Conservation (phyloP, 2,113 vertebrate species). For the Zosterops pallidus region DNA sequence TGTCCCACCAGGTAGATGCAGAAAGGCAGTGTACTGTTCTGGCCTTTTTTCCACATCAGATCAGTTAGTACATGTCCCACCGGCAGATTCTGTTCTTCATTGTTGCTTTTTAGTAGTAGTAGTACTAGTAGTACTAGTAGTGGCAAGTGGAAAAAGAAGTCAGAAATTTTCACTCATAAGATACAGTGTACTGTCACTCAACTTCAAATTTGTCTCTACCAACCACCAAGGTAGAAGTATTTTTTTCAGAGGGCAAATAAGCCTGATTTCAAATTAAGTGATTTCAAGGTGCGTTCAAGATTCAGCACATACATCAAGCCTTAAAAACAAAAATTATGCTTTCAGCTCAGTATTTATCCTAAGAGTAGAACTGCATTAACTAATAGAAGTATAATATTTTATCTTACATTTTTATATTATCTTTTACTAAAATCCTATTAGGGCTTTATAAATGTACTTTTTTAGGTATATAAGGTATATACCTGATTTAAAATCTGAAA, state of each 20-base stretch:
- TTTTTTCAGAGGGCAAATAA: neutral
- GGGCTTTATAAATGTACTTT: neutral
- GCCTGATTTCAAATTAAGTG: neutral
- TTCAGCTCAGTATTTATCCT: neutral
- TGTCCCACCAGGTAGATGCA: neutral
- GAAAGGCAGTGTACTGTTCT: neutral
- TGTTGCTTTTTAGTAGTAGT: neutral
- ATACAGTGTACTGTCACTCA: neutral
- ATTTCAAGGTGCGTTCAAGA: neutral
- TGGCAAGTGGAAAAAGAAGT: neutral
- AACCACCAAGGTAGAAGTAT: neutral
- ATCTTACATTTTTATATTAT: neutral
- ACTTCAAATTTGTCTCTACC: neutral
- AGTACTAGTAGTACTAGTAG: neutral
- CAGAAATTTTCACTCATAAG: neutral
- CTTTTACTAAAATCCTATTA: neutral
- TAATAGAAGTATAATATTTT: neutral
- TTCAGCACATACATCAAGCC: neutral
- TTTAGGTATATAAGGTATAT: neutral
- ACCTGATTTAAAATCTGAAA: neutral
- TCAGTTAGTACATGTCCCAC: neutral
- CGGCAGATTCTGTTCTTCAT: neutral
- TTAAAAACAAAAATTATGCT: neutral
- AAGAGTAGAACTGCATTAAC: neutral
- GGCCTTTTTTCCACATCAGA: neutral